phyloP scores from a whole-genome alignment of 2,113 vertebrate genomes.

The Pterophyllum scalare region DNA sequence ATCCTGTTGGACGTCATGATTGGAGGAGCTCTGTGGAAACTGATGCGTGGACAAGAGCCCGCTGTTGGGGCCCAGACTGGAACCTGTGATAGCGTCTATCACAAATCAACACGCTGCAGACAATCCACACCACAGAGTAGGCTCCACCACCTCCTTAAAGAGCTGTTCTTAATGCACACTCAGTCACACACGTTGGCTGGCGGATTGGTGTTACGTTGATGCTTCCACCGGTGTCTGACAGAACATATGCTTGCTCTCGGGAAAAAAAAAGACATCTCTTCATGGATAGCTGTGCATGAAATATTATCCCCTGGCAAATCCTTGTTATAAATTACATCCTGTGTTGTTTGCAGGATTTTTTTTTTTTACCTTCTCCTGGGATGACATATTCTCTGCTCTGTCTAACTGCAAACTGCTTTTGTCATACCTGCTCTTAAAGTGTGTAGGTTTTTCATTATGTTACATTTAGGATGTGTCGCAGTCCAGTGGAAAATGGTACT shows the following conservation, averaged over 20 bases:
- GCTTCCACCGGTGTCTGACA: slow-evolving; percentile 56
- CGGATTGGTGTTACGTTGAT: slow-evolving; percentile 44
- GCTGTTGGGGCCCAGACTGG: slow-evolving; percentile 12
- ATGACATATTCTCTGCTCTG: slow-evolving; percentile 55
- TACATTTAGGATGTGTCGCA: slow-evolving; percentile 28
- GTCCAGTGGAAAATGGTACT: slow-evolving; percentile 34
- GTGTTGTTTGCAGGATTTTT: slow-evolving; percentile 45
- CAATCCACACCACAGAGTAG: background rate
- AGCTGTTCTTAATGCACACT: slow-evolving; percentile 29
- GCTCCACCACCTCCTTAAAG: slow-evolving; percentile 41
- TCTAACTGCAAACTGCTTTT: slow-evolving; percentile 43
- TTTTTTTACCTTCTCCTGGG: slow-evolving; percentile 58
- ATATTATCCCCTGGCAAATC: slow-evolving; percentile 68
- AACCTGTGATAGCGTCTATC: slow-evolving; percentile 43
- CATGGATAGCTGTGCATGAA: slow-evolving; percentile 72
- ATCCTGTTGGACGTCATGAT: slow-evolving; percentile 25
- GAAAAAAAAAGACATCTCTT: slow-evolving; percentile 65
- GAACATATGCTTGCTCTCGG: slow-evolving; percentile 68
- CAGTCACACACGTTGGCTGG: slow-evolving; percentile 41
- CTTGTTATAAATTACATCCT: slow-evolving; percentile 63
- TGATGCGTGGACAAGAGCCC: slow-evolving; percentile 16
- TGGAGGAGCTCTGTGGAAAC: slow-evolving; percentile 31
- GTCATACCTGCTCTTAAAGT: slow-evolving; percentile 42
- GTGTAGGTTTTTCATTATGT: slow-evolving; percentile 36
- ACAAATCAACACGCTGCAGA: slow-evolving; percentile 32